These are phyloP conservation scores for Apteryx mantelli DNA, from an alignment of 2,113 vertebrate species.

Conservation along the genomic window DNA sequence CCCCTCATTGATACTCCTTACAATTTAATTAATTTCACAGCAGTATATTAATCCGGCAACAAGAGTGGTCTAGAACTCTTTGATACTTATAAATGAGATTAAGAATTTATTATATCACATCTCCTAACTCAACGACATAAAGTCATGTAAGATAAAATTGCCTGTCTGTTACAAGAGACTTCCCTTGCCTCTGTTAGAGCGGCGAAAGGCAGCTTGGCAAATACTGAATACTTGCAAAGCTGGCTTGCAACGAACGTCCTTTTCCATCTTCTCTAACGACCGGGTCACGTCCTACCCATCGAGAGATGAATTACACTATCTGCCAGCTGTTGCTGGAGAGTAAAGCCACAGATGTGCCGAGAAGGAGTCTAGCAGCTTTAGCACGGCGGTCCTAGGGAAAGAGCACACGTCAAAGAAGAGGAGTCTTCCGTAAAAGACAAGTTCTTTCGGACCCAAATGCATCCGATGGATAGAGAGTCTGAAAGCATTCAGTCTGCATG, in stretches of 20 bases:
- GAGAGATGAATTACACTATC: background rate
- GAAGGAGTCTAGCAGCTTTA: background rate
- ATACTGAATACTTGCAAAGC: background rate
- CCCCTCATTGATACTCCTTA: constrained; percentile 30
- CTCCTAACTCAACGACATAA: constrained; percentile 25
- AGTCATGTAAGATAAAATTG: background rate
- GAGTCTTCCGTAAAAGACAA: background rate
- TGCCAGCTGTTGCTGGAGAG: background rate
- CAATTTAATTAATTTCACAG: constrained; percentile 79
- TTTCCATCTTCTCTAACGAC: background rate
- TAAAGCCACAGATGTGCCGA: background rate
- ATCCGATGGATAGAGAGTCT: background rate
- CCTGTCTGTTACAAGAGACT: background rate
- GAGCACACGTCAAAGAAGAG: background rate
- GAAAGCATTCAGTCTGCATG: background rate
- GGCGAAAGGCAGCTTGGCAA: background rate
- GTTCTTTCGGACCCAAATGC: background rate
- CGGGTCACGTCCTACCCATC: background rate
- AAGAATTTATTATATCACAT: constrained; percentile 61
- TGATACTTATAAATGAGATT: constrained; percentile 67
- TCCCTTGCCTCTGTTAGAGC: background rate
- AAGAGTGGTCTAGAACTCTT: constrained; percentile 66
- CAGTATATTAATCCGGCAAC: constrained; percentile 74
- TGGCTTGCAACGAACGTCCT: background rate
- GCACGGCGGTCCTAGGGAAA: background rate